A percentile compares a stretch with the other conserved stretches of the same genome.
Evolutionary conservation across 2,797 vertebrate species (phyloP).

Genomic region (Cryptoprocta ferox): DNA sequence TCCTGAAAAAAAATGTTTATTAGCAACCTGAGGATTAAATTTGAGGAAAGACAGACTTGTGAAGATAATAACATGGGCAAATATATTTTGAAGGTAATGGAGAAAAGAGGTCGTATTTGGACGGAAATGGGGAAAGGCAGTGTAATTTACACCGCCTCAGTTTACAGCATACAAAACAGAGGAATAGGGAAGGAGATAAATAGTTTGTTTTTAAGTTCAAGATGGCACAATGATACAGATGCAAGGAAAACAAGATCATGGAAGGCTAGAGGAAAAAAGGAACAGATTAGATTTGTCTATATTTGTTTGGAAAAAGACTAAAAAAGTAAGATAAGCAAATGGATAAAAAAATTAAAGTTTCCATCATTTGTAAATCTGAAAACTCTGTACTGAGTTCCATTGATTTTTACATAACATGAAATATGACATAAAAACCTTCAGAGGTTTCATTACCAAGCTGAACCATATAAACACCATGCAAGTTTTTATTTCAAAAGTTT

Average conservation of each 20-base stretch:
- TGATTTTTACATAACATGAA: not conserved
- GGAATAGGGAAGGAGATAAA: not conserved
- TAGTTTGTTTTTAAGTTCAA: not conserved
- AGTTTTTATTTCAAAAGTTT: slow-evolving; percentile 4
- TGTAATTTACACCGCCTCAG: not conserved
- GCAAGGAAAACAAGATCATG: slow-evolving; percentile 48
- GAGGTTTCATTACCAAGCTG: not conserved
- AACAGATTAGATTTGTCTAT: not conserved
- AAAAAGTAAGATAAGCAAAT: not conserved
- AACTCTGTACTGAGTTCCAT: not conserved
- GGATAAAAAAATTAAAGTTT: not conserved
- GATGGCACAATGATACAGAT: not conserved
- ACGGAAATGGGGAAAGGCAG: not conserved
- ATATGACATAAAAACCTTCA: not conserved
- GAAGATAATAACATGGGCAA: not conserved
- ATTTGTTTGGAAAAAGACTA: not conserved
- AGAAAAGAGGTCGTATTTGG: not conserved
- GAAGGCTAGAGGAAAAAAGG: not conserved
- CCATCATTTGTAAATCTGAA: not conserved
- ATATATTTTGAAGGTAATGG: not conserved
- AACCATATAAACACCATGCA: not conserved
- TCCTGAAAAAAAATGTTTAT: not conserved
- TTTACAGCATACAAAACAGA: not conserved
- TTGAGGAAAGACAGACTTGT: not conserved
- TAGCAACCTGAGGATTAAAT: not conserved